Evolutionary conservation across 1,140 invertebrate species (phyloP), one percentile per base, ranked within the genome.

Genomic region (Drosophila punjabiensis): DNA sequence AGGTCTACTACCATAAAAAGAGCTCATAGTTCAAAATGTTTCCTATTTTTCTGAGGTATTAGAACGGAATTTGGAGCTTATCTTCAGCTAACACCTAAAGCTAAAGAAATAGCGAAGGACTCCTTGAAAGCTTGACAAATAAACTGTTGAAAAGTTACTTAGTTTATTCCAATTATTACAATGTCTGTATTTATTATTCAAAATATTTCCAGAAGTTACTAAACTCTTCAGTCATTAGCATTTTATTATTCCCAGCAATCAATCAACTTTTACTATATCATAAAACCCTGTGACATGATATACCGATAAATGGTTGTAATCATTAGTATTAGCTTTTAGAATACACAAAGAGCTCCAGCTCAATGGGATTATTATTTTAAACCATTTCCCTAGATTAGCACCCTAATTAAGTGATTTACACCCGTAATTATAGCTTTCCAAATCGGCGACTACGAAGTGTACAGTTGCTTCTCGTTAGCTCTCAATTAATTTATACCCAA

Each of bases 401-500:
- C 3, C 14, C 33, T 11, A 39, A 24, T 56, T 56, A 56, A 24
- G 32, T 56, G 55, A 56, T 56, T 56, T 56, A 56, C 33, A 56
- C 13, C 33, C 53, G 9, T 24, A 24, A 56, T 56, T 37, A 56
- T 56, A 16, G 53, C 32, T 33, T 28, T 37, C 18, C 30, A 20
- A 16, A n/a, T 43, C 1, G 37, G 1, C 30, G 6, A 33, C 11
- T 37, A n/a, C 24, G 24, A 24, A 20, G 37, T 33, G 70, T 74
- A 74, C 68, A 74, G 70, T 74, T 70, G 7, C 13, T 20, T 0
- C 14, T 43, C 70, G 50, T 61, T 52, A 48, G 65, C 67, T 48
- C 16, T 35, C 14, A 16, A 35, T 39, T 73, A 74, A 74, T 74
- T 74, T 74, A 74, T 74, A 74, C 68, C 68, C 56, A 74, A 74